Evolutionary conservation across 2,113 vertebrate species (phyloP).

Genomic region (Chaenogobius annularis): DNA sequence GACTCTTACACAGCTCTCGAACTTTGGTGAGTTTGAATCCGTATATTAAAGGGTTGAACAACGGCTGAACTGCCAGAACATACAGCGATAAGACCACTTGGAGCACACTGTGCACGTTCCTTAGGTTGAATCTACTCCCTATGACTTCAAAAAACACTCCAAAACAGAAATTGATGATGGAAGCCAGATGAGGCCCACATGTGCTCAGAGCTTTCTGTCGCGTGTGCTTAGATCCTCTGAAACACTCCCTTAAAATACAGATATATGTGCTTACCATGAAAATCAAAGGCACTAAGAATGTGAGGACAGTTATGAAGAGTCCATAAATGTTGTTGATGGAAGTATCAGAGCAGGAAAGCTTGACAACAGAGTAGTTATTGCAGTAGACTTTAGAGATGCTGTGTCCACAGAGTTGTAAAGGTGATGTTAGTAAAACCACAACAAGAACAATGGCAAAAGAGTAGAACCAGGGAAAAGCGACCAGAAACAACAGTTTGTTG

Average conservation of each 20-base stretch:
- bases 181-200: constrained; percentile 25
- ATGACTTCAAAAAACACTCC: not conserved
- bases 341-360: constrained; percentile 49
- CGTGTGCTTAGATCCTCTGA: not conserved
- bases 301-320: not conserved
- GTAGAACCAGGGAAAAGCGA: constrained; percentile 38
- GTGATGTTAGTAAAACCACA: constrained; percentile 36
- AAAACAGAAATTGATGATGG: not conserved
- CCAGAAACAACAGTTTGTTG: not conserved
- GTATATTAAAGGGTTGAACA: constrained; percentile 60
- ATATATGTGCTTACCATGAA: constrained; percentile 34
- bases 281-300: constrained; percentile 4
- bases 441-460: not conserved
- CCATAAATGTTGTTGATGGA: constrained; percentile 34
- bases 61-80: constrained; percentile 30
- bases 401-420: constrained; percentile 52
- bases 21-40: constrained; percentile 56
- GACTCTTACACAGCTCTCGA: constrained; percentile 16
- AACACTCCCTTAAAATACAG: constrained; percentile 31
- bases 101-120: constrained; percentile 18
- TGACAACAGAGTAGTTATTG: constrained; percentile 60
- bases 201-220: not conserved
- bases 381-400: constrained; percentile 60
- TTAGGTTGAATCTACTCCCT: not conserved
- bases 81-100: constrained; percentile 18